Evolutionary conservation across 2,113 vertebrate species (phyloP), one percentile per base, ranked within the genome.

Genomic region (Cyanistes caeruleus): DNA sequence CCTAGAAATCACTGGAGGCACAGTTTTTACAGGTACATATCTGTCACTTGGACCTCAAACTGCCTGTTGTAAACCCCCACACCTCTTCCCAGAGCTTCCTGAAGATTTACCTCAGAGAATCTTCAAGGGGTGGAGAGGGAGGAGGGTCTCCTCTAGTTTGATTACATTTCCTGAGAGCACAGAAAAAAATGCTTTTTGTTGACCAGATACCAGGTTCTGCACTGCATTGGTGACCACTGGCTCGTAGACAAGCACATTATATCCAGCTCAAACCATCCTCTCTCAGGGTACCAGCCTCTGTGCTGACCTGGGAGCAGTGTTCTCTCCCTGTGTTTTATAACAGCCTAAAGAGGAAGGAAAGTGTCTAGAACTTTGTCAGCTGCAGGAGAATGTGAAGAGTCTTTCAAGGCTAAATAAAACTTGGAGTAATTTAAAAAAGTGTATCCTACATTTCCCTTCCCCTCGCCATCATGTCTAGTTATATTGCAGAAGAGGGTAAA

Each of bases 391-490:
- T 41, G 35, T 74, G 63, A 77, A 49, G 52, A 78, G 64, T 84
- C 68, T 89, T 91, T 84, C 68, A 86, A 56, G 64, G 92, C 79
- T 89, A 89, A 72, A 84, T 67, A 84, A 89, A 95, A 80, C 72
- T 44, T 46, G 20, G n/a, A 67, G 75, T 84, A 75, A 59, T 78
- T 86, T 74, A 74, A 59, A 30, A 59, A 93, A 88, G 44, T n/a
- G 51, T 80, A 74, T 62, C 85, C 75, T 88, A 8, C 48, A 5
- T 81, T 95, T 80, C 56, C 67, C 39, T 76, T 93, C 55, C 84
- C n/a, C 46, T 88, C 4, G 2, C 52, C 49, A 43, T 74, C 76
- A 55, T 8, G 68, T 90, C 93, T 95, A 13, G 68, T 92, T 88
- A 77, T 21, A 27, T 30, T 81, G 85, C 84, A 90, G 91, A 55